Base-by-base conservation (phyloP, 2,113 vertebrate species). In the Lates calcarifer region DNA sequence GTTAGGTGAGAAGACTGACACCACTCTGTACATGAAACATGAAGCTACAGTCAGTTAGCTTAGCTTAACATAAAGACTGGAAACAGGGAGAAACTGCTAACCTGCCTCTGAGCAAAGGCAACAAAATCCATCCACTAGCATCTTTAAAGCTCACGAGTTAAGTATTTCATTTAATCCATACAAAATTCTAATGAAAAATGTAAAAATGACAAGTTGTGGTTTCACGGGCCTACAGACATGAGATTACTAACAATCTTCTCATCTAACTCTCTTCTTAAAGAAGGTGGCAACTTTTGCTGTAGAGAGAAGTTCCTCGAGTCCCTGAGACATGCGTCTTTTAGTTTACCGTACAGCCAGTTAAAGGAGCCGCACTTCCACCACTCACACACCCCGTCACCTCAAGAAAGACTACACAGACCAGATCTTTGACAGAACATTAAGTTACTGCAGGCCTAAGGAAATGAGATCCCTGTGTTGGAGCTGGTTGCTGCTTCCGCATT, bases 371-470 rank as follows among this genome's bases (percentile, higher is more conserved):
- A 35, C 26, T 53, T 56, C 57, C 24, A 39, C 31, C 20, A 24
- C 24, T 62, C 60, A 31, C 29, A 29, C 11, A 29, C 28, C 22
- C 35, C 1, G 4, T 22, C 53, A 22, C 11, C 35, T 41, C 15
- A 28, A 53, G 63, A 39, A 45, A 53, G 28, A 49, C 79, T 51
- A 31, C 14, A 63, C 47, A 64, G 67, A 75, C 64, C 69, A 53
- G 39, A 64, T 17, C 28, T 6, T 28, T 31, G 28, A 71, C 29
- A 14, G 45, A 77, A 29, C 58, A 83, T 80, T 74, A 69, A 33
- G 55, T 75, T 82, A 65, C 64, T 43, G 63, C 51, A 64, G 81
- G 58, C 24, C 29, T 28, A 45, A 81, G 64, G 60, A 79, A 64
- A 70, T 77, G 13, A 76, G 70, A 56, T 60, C 28, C 66, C 49